A percentile compares a stretch with the other conserved stretches of the same genome.
Evolutionary conservation across 1,140 invertebrate species (phyloP).

Genomic region (Monomorium pharaonis): DNA sequence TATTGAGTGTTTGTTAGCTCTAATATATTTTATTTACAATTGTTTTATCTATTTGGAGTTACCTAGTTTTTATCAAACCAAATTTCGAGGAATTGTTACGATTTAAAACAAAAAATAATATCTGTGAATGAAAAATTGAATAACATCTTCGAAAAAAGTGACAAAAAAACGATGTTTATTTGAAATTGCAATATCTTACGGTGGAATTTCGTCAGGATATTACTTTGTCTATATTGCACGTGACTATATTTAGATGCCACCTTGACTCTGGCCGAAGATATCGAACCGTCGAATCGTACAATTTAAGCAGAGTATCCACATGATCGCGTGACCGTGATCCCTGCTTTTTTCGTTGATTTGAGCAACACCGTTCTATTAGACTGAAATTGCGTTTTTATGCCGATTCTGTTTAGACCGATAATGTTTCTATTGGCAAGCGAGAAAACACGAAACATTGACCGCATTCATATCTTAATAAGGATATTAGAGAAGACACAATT

Average conservation of each 20-base stretch:
- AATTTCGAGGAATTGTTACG: background rate
- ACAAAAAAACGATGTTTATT: background rate
- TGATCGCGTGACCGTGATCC: constrained; percentile 48
- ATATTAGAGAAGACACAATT: background rate
- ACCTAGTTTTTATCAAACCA: too few relatives aligned
- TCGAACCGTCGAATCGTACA: constrained; percentile 34
- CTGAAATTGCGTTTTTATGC: background rate
- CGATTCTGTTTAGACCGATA: background rate
- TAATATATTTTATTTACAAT: background rate
- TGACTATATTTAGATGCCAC: constrained; percentile 50
- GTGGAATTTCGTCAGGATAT: background rate
- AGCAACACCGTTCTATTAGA: constrained; percentile 20
- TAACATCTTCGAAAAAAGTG: background rate
- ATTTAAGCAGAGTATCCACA: constrained; percentile 18
- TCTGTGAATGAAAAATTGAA: background rate
- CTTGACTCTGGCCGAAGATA: constrained; percentile 44
- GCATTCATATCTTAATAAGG: background rate
- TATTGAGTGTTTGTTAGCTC: background rate
- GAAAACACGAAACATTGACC: background rate
- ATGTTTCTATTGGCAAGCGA: background rate
- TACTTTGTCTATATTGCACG: background rate
- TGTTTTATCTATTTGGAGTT: background rate
- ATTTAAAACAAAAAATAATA: background rate
- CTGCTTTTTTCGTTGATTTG: background rate
- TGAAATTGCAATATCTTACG: background rate